Evolutionary conservation across 2,113 vertebrate genomes (phyloP), one percentile per base, ranked within the genome.

Genomic region (Diphyllodes magnificus): DNA sequence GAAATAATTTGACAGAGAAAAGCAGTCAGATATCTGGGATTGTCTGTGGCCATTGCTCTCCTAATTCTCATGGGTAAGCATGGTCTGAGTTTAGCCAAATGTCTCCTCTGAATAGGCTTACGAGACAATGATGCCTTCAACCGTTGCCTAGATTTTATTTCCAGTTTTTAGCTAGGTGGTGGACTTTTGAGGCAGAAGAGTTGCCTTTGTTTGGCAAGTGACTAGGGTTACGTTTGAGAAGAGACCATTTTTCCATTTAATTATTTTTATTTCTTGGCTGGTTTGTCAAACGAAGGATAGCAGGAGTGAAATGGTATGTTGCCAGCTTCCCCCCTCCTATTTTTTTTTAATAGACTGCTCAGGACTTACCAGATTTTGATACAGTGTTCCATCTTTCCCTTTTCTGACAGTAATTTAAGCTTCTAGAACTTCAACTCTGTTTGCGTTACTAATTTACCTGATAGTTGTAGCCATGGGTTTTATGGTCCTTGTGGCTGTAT

Each of bases 401-500:
- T 91, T 87, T 53, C n/a, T 85, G 65, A 56, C 23, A 61, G 21
- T 57, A 85, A 59, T 72, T 86, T 85, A 16, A 85, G 25, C n/a
- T 91, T 80, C 68, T 22, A 56, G 47, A 37, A 31, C 18, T 86
- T 91, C 28, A 42, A 42, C 42, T 91, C 12, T 44, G 5, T 76
- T 82, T 68, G 57, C 15, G 2, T 77, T 79, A 77, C 70, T 79
- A 70, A 77, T 66, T 47, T 86, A 70, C 33, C 31, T 64, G 35
- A 37, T 66, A 24, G 14, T 21, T 90, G 27, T 86, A 85, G 28
- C n/a, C 9, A 22, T 50, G 37, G 47, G 15, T 42, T 85, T 93
- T 94, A 59, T 49, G 35, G 42, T 76, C 44, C 56, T n/a, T 63
- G 47, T 39, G 49, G 37, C 54, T 77, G 5, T 60, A 10, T 47